Percentiles rank a stretch among this genome's conserved stretches.
Evolutionary conservation across 2,888 invertebrate species (phyloP).

Genomic region (Globia sparganii): DNA sequence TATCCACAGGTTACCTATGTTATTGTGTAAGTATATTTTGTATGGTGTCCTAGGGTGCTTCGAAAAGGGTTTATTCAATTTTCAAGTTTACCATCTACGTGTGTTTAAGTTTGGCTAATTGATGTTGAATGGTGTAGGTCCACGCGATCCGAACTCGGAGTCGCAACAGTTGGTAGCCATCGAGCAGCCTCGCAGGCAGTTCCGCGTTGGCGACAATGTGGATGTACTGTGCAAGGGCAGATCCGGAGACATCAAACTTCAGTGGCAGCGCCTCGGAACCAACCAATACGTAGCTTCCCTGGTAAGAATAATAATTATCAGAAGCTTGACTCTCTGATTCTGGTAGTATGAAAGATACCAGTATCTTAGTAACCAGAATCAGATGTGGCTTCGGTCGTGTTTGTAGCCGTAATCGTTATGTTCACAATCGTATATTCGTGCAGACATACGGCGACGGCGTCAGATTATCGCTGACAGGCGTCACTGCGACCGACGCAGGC

Average conservation of each 20-base stretch:
- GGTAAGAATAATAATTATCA: constrained; percentile 74
- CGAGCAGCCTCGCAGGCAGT: constrained; percentile 79
- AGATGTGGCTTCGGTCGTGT: neutral
- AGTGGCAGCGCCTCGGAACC: constrained; percentile 80
- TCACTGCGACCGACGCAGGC: constrained; percentile 94
- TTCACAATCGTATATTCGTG: neutral
- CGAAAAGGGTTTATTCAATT: constrained; percentile 17
- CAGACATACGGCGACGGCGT: constrained; percentile 90
- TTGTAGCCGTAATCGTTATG: neutral
- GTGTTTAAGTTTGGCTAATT: constrained; percentile 24
- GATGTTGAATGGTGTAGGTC: constrained; percentile 73
- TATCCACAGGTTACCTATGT: constrained; percentile 22
- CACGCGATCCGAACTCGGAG: constrained; percentile 57
- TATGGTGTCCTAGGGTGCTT: constrained; percentile 39
- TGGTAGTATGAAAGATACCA: too few relatives aligned
- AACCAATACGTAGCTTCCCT: constrained; percentile 79
- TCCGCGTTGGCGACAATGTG: constrained; percentile 82
- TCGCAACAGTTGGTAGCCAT: constrained; percentile 78
- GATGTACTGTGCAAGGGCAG: constrained; percentile 77
- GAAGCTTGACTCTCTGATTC: too few relatives aligned
- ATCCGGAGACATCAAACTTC: constrained; percentile 69
- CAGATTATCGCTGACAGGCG: constrained; percentile 91
- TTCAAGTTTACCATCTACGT: constrained; percentile 40
- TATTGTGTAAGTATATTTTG: constrained; percentile 53
- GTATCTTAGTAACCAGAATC: neutral